These are phyloP conservation scores for Lutraria lutraria DNA, from an alignment of 2,888 invertebrate genomes.

Conservation along the genomic window DNA sequence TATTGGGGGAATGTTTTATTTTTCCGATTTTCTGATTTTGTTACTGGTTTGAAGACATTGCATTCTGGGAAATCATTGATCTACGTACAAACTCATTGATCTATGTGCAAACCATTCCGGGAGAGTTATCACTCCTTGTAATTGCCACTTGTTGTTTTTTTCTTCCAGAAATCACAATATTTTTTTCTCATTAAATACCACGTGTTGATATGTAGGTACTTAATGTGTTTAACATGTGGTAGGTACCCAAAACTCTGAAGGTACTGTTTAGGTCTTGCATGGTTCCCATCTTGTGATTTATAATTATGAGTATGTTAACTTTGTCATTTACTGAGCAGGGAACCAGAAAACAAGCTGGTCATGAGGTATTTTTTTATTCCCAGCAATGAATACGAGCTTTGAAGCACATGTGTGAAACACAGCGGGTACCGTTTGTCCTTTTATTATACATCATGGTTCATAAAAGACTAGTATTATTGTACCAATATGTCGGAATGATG, in stretches of 20 bases:
- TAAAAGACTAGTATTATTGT: too few relatives aligned
- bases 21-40: background rate
- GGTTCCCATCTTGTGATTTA: background rate
- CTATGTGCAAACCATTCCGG: background rate
- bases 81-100: background rate
- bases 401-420: too few relatives aligned
- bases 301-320: too few relatives aligned
- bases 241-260: background rate
- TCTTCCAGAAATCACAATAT: conserved; percentile 16
- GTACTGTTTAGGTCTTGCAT: background rate
- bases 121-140: background rate
- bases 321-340: too few relatives aligned
- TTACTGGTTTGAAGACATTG: background rate
- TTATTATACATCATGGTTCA: too few relatives aligned
- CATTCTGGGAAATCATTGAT: conserved; percentile 7
- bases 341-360: too few relatives aligned
- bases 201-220: background rate
- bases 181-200: background rate
- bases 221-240: background rate
- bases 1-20: background rate
- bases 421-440: too few relatives aligned
- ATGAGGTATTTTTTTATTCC: too few relatives aligned
- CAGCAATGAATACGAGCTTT: too few relatives aligned
- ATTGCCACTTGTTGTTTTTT: conserved; percentile 12
- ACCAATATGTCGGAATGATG: too few relatives aligned